Evolutionary conservation across 2,888 invertebrate genomes (phyloP).

Genomic region (Heliconius erato): DNA sequence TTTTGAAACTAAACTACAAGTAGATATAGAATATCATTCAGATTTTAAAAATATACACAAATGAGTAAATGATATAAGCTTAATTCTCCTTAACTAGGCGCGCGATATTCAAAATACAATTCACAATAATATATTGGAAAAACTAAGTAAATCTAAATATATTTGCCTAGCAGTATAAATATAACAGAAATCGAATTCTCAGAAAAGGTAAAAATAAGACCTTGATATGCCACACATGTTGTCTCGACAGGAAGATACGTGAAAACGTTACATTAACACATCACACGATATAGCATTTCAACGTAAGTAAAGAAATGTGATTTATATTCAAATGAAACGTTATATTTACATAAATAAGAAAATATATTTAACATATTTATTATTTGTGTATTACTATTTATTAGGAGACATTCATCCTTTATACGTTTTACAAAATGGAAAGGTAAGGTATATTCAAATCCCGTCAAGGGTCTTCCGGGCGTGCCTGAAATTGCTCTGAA

Average conservation of each 20-base stretch:
- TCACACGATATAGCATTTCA: neutral
- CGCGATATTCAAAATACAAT: no score
- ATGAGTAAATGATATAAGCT: no score
- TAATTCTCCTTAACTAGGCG: no score
- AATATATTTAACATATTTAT: neutral
- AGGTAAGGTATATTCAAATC: conserved; percentile 45
- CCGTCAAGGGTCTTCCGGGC: conserved; percentile 39
- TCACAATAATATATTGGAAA: no score
- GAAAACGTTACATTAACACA: conserved; percentile 13
- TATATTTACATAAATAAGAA: neutral
- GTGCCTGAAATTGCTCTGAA: conserved; percentile 65
- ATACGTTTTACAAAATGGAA: conserved; percentile 21
- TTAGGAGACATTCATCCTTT: neutral
- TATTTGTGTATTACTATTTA: conserved; percentile 23
- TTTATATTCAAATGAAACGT: conserved; percentile 5
- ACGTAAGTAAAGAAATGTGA: neutral
- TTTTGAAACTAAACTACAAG: no score
- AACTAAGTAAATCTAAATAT: no score
- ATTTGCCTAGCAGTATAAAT: no score
- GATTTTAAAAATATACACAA: no score
- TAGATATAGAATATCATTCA: no score
- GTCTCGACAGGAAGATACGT: neutral
- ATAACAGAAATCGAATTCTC: neutral
- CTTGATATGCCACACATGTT: neutral
- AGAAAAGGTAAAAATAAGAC: neutral